Evolutionary conservation across 1,140 invertebrate species (phyloP), one percentile per base, ranked within the genome.

Genomic region (Drosophila nannoptera): DNA sequence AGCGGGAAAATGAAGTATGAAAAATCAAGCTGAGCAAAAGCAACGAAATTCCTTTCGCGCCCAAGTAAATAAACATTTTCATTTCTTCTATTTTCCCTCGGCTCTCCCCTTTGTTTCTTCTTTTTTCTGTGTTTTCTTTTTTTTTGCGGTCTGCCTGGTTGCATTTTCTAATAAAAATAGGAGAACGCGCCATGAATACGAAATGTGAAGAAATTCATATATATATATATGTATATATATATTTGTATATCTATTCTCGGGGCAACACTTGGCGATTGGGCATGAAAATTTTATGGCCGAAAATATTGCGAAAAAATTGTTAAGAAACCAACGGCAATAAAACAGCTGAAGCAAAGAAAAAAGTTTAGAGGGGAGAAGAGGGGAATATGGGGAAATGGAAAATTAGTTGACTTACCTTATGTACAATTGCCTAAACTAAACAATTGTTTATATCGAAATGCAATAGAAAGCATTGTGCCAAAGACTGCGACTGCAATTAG

Each of bases 1-100:
- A 8, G 40, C 5, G n/a, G 11, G 16, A 16, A 45, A 50, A 49
- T 33, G 43, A 64, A 52, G 31, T 7, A 53, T 32, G 14, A 64
- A 56, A 38, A 29, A 46, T 60, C 56, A 62, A 48, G 54, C 31
- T 42, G 40, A 60, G 16, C 9, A 62, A 40, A 7, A 35, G 22
- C 31, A 64, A 71, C 49, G 46, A 70, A 65, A 58, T 56, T 65
- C 48, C 31, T 36, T 64, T 52, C 61, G 52, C 12, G 52, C 45
- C 46, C 56, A 65, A 46, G 62, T 70, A 70, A 70, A 70, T 81
- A 81, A 81, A 80, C 68, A 81, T 69, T 71, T 76, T 75, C 32
- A 31, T 38, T 29, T 54, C 9, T 36, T 53, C 11, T 16, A 54
- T 49, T 32, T 43, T 33, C 4, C 50, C 2, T 42, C 40, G 7